phyloP scores from a whole-genome alignment of 2,113 vertebrate species.

The Sturnus vulgaris region DNA sequence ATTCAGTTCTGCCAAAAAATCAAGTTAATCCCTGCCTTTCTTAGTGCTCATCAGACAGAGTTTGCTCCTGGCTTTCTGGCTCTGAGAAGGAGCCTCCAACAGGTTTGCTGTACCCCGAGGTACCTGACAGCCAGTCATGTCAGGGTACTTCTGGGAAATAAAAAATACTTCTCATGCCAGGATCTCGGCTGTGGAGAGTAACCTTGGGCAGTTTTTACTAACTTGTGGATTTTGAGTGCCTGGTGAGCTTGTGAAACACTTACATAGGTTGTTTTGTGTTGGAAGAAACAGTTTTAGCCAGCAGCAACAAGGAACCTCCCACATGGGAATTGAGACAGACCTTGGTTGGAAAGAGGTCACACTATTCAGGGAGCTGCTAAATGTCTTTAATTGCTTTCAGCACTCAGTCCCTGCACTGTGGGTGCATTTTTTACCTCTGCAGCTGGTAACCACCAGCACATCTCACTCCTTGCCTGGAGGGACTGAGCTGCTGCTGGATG shows the following conservation, averaged over 20 bases:
- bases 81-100: neutral
- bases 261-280: neutral
- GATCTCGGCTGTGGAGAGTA: neutral
- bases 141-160: neutral
- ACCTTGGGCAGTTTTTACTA: neutral
- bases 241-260: neutral
- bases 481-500: neutral
- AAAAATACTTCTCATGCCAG: neutral
- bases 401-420: neutral
- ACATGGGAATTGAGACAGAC: neutral
- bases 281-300: neutral
- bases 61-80: neutral
- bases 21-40: neutral
- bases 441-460: neutral
- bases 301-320: neutral
- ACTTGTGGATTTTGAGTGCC: neutral
- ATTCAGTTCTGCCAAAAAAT: constrained; percentile 6
- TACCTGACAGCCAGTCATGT: neutral
- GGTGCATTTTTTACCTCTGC: neutral
- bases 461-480: neutral
- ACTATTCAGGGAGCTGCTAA: neutral
- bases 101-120: neutral
- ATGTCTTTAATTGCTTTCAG: neutral
- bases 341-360: neutral
- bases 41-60: neutral